Evolutionary conservation across 2,888 invertebrate species (phyloP), one percentile per base, ranked within the genome.

Genomic region (Rhamnusium bicolor): DNA sequence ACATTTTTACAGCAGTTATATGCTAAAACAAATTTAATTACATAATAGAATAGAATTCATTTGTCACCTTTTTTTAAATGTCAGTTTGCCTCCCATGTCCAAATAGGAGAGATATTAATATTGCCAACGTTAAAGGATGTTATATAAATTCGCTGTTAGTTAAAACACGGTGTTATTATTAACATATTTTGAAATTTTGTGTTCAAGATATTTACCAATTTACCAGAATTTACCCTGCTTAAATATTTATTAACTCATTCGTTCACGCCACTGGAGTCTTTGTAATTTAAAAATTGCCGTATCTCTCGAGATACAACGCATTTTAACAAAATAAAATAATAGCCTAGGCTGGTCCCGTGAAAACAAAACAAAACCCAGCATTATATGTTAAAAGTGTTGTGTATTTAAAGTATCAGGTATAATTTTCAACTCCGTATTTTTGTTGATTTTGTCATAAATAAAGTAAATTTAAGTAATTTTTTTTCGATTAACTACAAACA

Each of bases 361-460:
- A 53, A 19, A 12, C 53, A 53, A 65, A 27, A 63, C 7, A 53
- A 16, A 32, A 53, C 8, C 51, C 14, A 4, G 16, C 32, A 27
- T 51, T 63, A n/a, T n/a, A n/a, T n/a, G n/a, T 47, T 21, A 49
- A 14, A 63, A 61, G 19, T 29, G 14, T 14, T 67, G 53, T 67
- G 18, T 40, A 14, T 24, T 16, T 12, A 54, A n/a, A 66, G 40
- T 46, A 61, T 40, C 66, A 71, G 66, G 71, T 60, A 71, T 71
- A 61, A 61, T 61, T 12, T 51, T 18, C 14, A 40, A 24, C 46
- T 60, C 47, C 16, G 29, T 54, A 60, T 65, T 69, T 65, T 69
- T 73, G 73, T 73, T 69, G 73, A 73, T 65, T 73, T 69, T 73
- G 69, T 65, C 73, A 73, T 61, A 66, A 61, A 73, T 61, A 66